Evolutionary conservation across 2,113 vertebrate genomes (phyloP), one percentile per base, ranked within the genome.

Genomic region (Bubo scandiacus): DNA sequence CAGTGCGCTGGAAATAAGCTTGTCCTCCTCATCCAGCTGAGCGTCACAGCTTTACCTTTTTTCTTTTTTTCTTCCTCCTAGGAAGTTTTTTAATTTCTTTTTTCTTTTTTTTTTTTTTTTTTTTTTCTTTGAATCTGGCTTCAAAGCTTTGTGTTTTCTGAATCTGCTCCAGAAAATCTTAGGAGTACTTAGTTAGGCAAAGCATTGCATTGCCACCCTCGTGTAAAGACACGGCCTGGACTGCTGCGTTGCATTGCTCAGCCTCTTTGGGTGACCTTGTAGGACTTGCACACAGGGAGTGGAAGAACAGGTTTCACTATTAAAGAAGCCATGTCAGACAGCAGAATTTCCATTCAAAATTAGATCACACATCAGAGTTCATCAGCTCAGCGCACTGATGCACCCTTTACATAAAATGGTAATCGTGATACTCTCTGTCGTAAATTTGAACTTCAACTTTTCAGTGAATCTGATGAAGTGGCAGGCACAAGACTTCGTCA

Each of bases 181-280:
- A 54, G 36, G 8, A 73, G 30, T 9, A 5, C 9, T 34, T 51
- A 34, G 27, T 32, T 59, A 25, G 29, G 65, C 20, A 71, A 36
- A 91, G 65, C 11, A 4, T 42, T 17, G 15, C 23, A 3, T 81
- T 0, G 0, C 70, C 81, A 40, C 47, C 75, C 15, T 8, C 0
- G 0, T 65, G 32, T 80, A 3, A 58, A 74, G 11, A 22, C 42
- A 2, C 0, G 5, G 43, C 68, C 38, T 13, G 9, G n/a, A 13
- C 42, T 22, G 16, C 61, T 32, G 49, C 7, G 3, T 58, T 82
- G 21, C 21, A 4, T 4, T 34, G 42, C 30, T 67, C 34, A 17
- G 4, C 80, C 34, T 55, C n/a, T 71, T 22, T 54, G 42, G 47
- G 91, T 84, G 63, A 86, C 81, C 62, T 30, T 32, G 84, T 25